Conservation (phyloP, 2,113 vertebrate species). For the Meriones unguiculatus region DNA sequence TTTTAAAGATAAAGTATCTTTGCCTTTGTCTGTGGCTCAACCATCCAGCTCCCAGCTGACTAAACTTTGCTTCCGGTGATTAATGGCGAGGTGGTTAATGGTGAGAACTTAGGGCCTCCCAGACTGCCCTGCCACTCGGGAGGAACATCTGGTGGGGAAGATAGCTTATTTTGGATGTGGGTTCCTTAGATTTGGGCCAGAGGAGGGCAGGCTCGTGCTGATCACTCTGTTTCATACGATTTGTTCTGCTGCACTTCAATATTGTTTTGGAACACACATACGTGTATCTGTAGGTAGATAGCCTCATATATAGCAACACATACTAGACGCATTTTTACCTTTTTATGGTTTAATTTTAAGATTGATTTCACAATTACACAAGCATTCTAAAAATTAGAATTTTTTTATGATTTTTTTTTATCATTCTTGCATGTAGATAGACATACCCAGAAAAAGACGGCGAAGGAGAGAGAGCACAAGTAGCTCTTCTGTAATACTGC, state of each 20-base stretch:
- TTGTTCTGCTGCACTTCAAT: conserved; percentile 91
- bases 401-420: background rate
- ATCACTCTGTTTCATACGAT: conserved; percentile 89
- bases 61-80: conserved; percentile 86
- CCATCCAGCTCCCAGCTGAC: conserved; percentile 89
- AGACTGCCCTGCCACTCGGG: background rate
- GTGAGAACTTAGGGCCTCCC: background rate
- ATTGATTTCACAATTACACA: background rate
- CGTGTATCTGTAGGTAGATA: background rate
- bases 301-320: background rate
- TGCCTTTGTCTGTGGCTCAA: conserved; percentile 79
- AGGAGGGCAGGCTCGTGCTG: conserved; percentile 84
- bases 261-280: conserved; percentile 56
- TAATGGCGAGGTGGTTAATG: conserved; percentile 53
- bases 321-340: background rate
- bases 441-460: background rate
- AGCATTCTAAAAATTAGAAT: background rate
- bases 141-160: conserved; percentile 67
- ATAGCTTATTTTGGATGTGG: conserved; percentile 82
- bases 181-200: conserved; percentile 48
- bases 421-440: background rate
- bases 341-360: background rate
- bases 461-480: background rate
- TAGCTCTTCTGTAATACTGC: conserved; percentile 65
- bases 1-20: conserved; percentile 86